Conservation (phyloP, 2,113 vertebrate genomes). For the Gracilinanus agilis region DNA sequence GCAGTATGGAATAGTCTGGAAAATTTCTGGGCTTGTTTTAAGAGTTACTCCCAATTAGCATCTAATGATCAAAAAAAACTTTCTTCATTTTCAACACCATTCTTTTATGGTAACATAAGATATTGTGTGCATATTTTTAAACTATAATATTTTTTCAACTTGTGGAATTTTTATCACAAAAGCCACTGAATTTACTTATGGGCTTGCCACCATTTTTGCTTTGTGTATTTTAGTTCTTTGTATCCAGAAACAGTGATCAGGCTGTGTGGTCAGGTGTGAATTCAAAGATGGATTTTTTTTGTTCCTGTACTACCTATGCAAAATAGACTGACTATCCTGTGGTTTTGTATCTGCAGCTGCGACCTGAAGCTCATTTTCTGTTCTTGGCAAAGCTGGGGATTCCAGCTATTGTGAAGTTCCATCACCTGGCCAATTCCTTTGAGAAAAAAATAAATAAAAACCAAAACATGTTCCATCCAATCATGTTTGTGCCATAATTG, state of each 20-base stretch:
- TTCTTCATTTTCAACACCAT: slow-evolving; percentile 1
- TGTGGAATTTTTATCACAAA: not conserved
- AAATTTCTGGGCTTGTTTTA: slow-evolving; percentile 53
- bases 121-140: not conserved
- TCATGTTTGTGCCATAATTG: not conserved
- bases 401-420: not conserved
- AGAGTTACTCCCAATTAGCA: slow-evolving; percentile 6
- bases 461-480: not conserved
- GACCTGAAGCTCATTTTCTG: not conserved
- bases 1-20: slow-evolving; percentile 53
- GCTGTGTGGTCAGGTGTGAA: not conserved
- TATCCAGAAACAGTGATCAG: not conserved
- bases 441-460: too few relatives aligned
- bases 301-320: not conserved
- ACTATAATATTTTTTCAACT: not conserved
- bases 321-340: not conserved
- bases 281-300: not conserved
- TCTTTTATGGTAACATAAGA: slow-evolving; percentile 22
- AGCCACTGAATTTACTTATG: not conserved
- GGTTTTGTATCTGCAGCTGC: not conserved
- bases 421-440: slow-evolving; percentile 14
- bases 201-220: not conserved
- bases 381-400: slow-evolving; percentile 1
- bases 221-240: not conserved
- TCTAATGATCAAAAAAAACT: not conserved